Percentiles rank a stretch among this genome's conserved stretches.
These are phyloP conservation scores for Triplophysa bombifrons DNA, from an alignment of 2,797 vertebrate species.

Conservation along the genomic window DNA sequence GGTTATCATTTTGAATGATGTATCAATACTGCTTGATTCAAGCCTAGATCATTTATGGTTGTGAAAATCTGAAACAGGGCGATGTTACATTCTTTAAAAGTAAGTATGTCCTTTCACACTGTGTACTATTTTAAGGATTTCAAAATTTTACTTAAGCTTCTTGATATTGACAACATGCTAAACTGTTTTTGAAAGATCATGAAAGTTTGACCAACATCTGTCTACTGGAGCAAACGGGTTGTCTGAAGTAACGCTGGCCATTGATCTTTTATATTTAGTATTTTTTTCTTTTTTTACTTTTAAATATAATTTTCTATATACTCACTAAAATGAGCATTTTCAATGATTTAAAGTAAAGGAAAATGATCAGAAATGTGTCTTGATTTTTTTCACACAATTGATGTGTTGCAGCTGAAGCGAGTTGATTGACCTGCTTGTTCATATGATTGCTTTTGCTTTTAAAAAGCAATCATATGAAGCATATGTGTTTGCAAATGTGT, in stretches of 20 bases:
- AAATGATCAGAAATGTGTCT: constrained; percentile 34
- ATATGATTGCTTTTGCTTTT: constrained; percentile 17
- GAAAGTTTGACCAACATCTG: neutral
- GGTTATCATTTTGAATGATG: neutral
- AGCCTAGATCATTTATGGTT: neutral
- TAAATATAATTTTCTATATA: constrained; percentile 31
- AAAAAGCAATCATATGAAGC: too few species aligned
- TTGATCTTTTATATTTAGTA: constrained; percentile 29
- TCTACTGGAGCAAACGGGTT: constrained; percentile 11
- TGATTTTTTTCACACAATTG: neutral
- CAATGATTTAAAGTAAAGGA: constrained; percentile 49
- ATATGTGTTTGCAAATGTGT: too few species aligned
- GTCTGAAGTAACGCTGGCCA: constrained; percentile 20
- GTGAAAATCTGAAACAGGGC: neutral
- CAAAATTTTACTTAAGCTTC: neutral
- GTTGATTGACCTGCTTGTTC: constrained; percentile 18
- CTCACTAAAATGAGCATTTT: constrained; percentile 45
- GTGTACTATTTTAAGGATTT: neutral
- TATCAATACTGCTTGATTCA: neutral
- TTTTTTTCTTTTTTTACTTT: constrained; percentile 36
- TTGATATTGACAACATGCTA: constrained; percentile 10
- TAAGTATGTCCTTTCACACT: neutral
- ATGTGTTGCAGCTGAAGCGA: neutral
- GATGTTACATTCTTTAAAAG: neutral
- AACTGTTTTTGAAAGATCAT: neutral